These are phyloP conservation scores for Setipinna tenuifilis DNA, from an alignment of 2,797 vertebrate species.

Conservation along the genomic window DNA sequence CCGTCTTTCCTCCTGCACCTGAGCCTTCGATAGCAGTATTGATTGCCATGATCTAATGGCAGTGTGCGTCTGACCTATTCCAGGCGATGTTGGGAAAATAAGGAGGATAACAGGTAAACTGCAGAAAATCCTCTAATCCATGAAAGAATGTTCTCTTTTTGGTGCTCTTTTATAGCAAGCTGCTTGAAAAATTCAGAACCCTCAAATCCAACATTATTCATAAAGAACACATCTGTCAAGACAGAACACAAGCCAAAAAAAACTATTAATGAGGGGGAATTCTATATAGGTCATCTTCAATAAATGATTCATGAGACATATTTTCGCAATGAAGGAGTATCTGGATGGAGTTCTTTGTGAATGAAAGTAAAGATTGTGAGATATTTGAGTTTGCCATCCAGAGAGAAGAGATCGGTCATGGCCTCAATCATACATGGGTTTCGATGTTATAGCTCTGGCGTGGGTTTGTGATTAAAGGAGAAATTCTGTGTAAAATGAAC, in stretches of 20 bases:
- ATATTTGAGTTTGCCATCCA: neutral
- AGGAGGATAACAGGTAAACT: neutral
- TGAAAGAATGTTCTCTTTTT: neutral
- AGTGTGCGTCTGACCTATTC: neutral
- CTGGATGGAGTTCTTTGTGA: neutral
- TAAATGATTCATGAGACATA: conserved; percentile 17
- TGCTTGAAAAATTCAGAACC: neutral
- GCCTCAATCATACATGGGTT: neutral
- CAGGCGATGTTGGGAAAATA: neutral
- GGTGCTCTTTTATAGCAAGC: neutral
- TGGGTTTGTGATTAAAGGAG: neutral
- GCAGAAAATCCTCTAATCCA: neutral
- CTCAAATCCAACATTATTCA: neutral
- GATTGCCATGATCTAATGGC: neutral
- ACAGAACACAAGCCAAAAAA: neutral
- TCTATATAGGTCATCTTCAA: neutral
- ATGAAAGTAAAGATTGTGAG: neutral
- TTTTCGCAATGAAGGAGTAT: neutral
- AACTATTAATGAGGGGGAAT: neutral
- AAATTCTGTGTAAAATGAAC: too few relatives aligned
- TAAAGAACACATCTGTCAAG: conserved; percentile 5
- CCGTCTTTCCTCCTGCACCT: neutral
- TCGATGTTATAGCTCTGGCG: neutral
- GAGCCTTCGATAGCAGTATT: neutral
- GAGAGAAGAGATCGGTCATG: neutral